Percentiles rank a stretch among this genome's conserved stretches.
Conservation (phyloP, 2,797 vertebrate species). For the Pseudochirops cupreus region DNA sequence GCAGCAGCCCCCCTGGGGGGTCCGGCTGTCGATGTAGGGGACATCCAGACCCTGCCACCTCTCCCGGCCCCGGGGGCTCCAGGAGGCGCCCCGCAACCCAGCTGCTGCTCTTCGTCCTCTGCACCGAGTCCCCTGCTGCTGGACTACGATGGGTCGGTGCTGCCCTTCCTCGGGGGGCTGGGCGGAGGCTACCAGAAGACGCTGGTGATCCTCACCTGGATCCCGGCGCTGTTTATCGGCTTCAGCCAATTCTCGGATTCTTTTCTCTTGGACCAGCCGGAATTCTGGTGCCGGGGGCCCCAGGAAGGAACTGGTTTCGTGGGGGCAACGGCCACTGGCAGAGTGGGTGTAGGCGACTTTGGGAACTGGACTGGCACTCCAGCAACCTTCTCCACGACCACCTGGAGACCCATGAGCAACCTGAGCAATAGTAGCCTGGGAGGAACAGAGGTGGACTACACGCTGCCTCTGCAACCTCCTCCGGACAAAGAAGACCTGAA, state of each 20-base stretch:
- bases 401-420: slow-evolving; percentile 59
- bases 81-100: slow-evolving; percentile 78
- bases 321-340: slow-evolving; percentile 60
- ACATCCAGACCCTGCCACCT: slow-evolving; percentile 82
- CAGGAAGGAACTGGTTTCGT: slow-evolving; percentile 75
- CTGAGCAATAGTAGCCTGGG: slow-evolving; percentile 71
- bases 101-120: slow-evolving; percentile 71
- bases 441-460: slow-evolving; percentile 61
- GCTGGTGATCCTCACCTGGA: slow-evolving; percentile 96
- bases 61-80: slow-evolving; percentile 47
- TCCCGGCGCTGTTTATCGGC: slow-evolving; percentile 96
- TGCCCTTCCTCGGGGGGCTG: slow-evolving; percentile 95
- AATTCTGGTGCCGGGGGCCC: slow-evolving; percentile 90
- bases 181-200: slow-evolving; percentile 93
- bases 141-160: slow-evolving; percentile 91
- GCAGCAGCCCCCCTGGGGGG: slow-evolving; percentile 64
- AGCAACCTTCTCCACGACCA: slow-evolving; percentile 49
- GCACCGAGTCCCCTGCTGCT: slow-evolving; percentile 87
- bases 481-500: slow-evolving; percentile 75
- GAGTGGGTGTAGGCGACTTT: slow-evolving; percentile 60
- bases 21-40: slow-evolving; percentile 44
- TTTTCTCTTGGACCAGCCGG: slow-evolving; percentile 94
- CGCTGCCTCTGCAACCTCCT: slow-evolving; percentile 78
- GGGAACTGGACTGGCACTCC: slow-evolving; percentile 82
- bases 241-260: slow-evolving; percentile 97